A percentile compares a stretch with the other conserved stretches of the same genome.
Evolutionary conservation across 1,140 invertebrate genomes (phyloP).

Genomic region (Heliconius hewitsoni): DNA sequence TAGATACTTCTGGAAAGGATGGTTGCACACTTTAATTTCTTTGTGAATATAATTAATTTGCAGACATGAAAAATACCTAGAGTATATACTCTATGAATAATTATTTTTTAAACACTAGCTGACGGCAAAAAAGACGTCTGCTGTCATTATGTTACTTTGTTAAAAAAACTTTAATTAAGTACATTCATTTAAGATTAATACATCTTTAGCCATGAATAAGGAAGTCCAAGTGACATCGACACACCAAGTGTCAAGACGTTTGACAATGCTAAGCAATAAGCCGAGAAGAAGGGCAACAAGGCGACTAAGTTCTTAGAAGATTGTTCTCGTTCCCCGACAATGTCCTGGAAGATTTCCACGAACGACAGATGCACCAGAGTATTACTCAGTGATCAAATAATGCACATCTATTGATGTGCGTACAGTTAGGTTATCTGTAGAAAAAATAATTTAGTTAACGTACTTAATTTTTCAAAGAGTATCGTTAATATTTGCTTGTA

Average conservation of each 20-base stretch:
- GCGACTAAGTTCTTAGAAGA: conserved; percentile 44
- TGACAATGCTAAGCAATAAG: conserved; percentile 40
- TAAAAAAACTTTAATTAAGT: too few species aligned
- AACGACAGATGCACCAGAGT: conserved; percentile 37
- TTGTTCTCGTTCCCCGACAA: conserved; percentile 36
- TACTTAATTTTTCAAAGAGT: too few species aligned
- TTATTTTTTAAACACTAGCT: not conserved
- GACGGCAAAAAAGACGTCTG: not conserved
- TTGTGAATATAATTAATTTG: not conserved
- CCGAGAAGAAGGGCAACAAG: conserved; percentile 39
- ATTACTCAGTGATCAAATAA: conserved; percentile 34
- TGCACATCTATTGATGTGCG: conserved; percentile 26
- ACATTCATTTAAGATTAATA: not conserved
- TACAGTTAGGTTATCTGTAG: not conserved
- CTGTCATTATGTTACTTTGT: too few species aligned
- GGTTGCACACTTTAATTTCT: not conserved
- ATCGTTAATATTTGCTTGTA: too few species aligned
- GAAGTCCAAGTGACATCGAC: conserved; percentile 22
- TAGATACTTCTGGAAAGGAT: conserved; percentile 6
- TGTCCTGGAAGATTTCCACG: conserved; percentile 42
- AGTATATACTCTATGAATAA: not conserved
- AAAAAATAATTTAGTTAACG: too few species aligned
- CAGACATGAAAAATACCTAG: not conserved
- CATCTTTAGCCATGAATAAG: conserved; percentile 6
- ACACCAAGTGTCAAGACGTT: conserved; percentile 35